phyloP scores from a whole-genome alignment of 1,140 invertebrate species.

The Pseudomyrmex gracilis region DNA sequence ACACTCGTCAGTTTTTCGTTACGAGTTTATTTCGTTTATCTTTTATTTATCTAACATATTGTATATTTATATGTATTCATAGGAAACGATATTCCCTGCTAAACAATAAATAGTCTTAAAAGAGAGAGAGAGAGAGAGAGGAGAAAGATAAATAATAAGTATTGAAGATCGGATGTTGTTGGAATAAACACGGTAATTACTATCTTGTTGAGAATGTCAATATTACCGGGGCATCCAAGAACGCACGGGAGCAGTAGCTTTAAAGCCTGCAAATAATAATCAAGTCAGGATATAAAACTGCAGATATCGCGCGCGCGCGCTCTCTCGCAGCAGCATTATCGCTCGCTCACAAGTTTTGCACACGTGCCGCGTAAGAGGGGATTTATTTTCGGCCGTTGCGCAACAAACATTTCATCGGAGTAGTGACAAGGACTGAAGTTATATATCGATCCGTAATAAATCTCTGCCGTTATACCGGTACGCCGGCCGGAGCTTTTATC shows the following conservation, averaged over 20 bases:
- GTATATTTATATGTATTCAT: too few relatives aligned
- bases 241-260: not conserved
- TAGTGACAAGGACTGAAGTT: constrained; percentile 75
- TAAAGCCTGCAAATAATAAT: constrained; percentile 30
- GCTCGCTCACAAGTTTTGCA: constrained; percentile 62
- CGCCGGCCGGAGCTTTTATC: constrained; percentile 74
- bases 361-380: constrained; percentile 71
- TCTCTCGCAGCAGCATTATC: constrained; percentile 17
- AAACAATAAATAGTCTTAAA: not conserved
- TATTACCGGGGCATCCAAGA: not conserved
- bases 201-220: constrained; percentile 25
- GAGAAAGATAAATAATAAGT: not conserved
- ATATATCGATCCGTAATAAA: constrained; percentile 78
- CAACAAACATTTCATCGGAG: constrained; percentile 74
- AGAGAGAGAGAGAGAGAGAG: not conserved
- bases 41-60: too few relatives aligned
- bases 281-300: constrained; percentile 50
- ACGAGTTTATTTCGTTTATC: too few relatives aligned
- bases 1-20: too few relatives aligned
- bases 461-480: constrained; percentile 73
- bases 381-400: constrained; percentile 71
- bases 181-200: not conserved
- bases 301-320: constrained; percentile 26
- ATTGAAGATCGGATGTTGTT: too few relatives aligned
- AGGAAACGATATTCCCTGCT: not conserved